Percentiles rank a stretch among this genome's conserved stretches.
phyloP scores from a whole-genome alignment of 2,888 invertebrate species.

The Seira musarum region DNA sequence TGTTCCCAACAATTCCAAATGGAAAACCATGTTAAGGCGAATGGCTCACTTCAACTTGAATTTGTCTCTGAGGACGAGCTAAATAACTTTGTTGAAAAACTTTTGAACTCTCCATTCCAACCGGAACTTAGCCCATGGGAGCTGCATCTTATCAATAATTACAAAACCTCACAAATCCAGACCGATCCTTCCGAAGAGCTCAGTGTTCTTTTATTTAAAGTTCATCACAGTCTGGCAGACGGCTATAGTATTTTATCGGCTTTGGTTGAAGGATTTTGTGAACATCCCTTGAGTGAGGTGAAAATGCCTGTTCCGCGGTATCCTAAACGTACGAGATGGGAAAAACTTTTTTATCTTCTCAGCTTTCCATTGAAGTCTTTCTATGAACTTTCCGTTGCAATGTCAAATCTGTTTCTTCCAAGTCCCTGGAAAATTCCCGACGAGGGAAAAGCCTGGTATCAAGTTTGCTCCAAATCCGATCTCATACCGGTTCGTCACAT shows the following conservation, averaged over 20 bases:
- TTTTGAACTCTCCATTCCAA: slow-evolving; percentile 20
- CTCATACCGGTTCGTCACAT: slow-evolving; percentile 18
- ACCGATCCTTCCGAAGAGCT: neutral
- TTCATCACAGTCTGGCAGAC: slow-evolving; percentile 31
- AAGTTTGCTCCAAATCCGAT: slow-evolving; percentile 3
- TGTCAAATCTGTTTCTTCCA: slow-evolving; percentile 7
- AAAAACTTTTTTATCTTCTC: neutral
- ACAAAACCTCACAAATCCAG: neutral
- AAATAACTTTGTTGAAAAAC: slow-evolving; percentile 2
- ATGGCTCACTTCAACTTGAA: neutral
- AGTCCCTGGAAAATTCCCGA: slow-evolving; percentile 25
- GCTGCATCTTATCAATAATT: slow-evolving; percentile 15
- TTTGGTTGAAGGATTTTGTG: neutral
- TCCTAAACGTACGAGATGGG: neutral
- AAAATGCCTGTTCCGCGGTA: slow-evolving; percentile 18
- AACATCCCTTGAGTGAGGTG: slow-evolving; percentile 8
- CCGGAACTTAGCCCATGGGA: slow-evolving; percentile 25
- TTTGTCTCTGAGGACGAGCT: neutral
- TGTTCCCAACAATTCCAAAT: too few relatives aligned
- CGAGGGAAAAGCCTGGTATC: slow-evolving; percentile 14
- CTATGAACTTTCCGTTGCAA: neutral
- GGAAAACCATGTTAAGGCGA: too few relatives aligned
- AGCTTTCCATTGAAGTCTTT: neutral
- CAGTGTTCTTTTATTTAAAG: slow-evolving; percentile 1
- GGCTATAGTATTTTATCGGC: slow-evolving; percentile 18